These are phyloP conservation scores for Amphiprion clarkii DNA, from an alignment of 2,797 vertebrate genomes.

Conservation along the genomic window DNA sequence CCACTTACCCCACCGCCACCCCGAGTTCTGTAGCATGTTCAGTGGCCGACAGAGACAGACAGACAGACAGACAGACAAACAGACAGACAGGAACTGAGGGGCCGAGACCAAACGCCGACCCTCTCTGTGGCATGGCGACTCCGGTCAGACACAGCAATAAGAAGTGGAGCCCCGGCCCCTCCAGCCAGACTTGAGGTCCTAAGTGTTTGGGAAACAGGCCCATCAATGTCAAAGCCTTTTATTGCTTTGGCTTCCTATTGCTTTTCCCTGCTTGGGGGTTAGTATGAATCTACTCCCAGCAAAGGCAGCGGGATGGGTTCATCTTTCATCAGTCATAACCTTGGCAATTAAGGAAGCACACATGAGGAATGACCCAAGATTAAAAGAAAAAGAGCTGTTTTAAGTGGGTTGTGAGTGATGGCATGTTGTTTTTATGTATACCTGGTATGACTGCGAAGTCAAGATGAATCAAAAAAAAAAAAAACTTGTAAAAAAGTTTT, in stretches of 20 bases:
- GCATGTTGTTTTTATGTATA: constrained; percentile 19
- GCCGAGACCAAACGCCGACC: constrained; percentile 62
- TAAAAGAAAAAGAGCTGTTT: constrained; percentile 54
- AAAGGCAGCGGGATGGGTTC: constrained; percentile 61
- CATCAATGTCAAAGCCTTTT: constrained; percentile 83
- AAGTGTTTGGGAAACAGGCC: constrained; percentile 83
- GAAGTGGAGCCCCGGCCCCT: constrained; percentile 70
- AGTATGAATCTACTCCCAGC: constrained; percentile 62
- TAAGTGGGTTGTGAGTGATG: constrained; percentile 32
- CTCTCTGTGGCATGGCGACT: constrained; percentile 74
- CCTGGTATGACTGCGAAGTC: neutral
- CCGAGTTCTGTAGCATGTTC: constrained; percentile 42
- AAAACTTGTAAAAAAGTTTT: too few relatives aligned
- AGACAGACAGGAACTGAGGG: constrained; percentile 57
- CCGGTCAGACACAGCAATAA: constrained; percentile 80
- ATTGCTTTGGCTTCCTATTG: constrained; percentile 84
- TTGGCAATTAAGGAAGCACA: constrained; percentile 71
- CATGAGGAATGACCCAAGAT: constrained; percentile 65
- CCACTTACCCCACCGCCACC: constrained; percentile 68
- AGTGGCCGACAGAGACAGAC: constrained; percentile 43
- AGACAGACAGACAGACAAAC: constrained; percentile 40
- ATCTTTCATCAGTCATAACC: constrained; percentile 77
- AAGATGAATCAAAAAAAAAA: neutral
- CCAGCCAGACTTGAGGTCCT: constrained; percentile 75
- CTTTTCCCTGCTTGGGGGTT: constrained; percentile 79